A percentile compares a stretch with the other conserved stretches of the same genome.
Conservation (phyloP, 2,113 vertebrate genomes). For the Pelodiscus sinensis region DNA sequence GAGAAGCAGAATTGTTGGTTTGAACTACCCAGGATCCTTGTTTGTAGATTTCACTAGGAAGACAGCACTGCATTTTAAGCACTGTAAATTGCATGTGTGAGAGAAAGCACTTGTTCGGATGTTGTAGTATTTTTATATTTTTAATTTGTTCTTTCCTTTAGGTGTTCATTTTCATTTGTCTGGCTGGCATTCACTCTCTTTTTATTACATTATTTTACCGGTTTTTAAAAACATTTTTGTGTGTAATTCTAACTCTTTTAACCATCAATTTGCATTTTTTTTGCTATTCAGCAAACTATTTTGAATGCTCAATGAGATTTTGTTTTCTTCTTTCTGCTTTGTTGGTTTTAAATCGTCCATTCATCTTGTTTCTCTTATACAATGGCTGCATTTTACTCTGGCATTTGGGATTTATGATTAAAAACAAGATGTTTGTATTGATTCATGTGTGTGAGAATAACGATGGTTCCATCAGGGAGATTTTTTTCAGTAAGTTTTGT, state of each 20-base stretch:
- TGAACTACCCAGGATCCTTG: constrained; percentile 62
- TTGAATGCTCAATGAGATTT: neutral
- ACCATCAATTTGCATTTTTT: neutral
- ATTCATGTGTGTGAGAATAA: constrained; percentile 18
- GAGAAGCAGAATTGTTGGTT: constrained; percentile 64
- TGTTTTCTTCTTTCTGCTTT: neutral
- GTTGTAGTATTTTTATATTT: constrained; percentile 26
- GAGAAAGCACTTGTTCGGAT: neutral
- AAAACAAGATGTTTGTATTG: neutral
- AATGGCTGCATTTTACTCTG: constrained; percentile 48
- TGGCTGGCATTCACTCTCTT: constrained; percentile 82
- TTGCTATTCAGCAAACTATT: constrained; percentile 10
- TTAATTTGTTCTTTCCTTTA: constrained; percentile 72
- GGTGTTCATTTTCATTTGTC: constrained; percentile 78
- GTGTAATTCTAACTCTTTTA: constrained; percentile 56
- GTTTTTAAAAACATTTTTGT: constrained; percentile 57
- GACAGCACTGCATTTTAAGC: constrained; percentile 9
- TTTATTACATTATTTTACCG: constrained; percentile 63
- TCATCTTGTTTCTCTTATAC: constrained; percentile 37
- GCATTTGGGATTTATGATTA: neutral
- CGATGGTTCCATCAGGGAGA: neutral
- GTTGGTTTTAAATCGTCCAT: constrained; percentile 37
- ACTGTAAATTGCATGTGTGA: constrained; percentile 3
- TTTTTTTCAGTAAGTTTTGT: neutral
- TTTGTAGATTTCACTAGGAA: neutral